Evolutionary conservation across 2,113 vertebrate genomes (phyloP).

Genomic region (Phaethon lepturus): DNA sequence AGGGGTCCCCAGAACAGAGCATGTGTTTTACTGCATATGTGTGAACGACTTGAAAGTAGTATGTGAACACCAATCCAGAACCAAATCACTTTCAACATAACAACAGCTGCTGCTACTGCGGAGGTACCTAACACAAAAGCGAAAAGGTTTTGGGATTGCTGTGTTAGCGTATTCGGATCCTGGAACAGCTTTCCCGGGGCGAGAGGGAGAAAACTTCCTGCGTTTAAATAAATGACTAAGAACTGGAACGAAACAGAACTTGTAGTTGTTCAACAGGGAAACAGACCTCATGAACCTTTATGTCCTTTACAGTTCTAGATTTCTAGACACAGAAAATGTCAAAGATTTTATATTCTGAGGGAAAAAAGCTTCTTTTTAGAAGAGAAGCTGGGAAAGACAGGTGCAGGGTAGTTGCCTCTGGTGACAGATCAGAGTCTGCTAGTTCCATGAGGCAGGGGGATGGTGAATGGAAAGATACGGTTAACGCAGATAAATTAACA

Average conservation of each 20-base stretch:
- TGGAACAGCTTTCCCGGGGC: not conserved
- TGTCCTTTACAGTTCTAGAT: not conserved
- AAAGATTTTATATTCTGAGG: not conserved
- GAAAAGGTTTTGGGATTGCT: not conserved
- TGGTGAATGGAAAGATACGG: rapidly evolving
- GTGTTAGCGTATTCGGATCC: not conserved
- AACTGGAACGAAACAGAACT: not conserved
- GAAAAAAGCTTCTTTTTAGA: not conserved
- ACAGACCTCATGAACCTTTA: not conserved
- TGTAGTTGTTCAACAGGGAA: not conserved
- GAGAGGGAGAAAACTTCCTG: slow-evolving; percentile 36
- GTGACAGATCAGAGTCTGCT: not conserved
- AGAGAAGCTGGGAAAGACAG: not conserved
- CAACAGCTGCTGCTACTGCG: not conserved
- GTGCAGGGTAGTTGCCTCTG: not conserved
- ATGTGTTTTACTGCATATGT: not conserved
- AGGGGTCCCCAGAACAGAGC: not conserved
- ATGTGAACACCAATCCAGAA: not conserved
- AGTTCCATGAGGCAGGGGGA: not conserved
- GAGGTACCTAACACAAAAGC: not conserved
- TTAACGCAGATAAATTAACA: not conserved
- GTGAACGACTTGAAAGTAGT: not conserved
- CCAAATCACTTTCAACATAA: not conserved
- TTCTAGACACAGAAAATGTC: not conserved
- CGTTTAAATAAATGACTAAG: not conserved